Evolutionary conservation across 2,797 vertebrate genomes (phyloP).

Genomic region (Taeniopygia guttata): DNA sequence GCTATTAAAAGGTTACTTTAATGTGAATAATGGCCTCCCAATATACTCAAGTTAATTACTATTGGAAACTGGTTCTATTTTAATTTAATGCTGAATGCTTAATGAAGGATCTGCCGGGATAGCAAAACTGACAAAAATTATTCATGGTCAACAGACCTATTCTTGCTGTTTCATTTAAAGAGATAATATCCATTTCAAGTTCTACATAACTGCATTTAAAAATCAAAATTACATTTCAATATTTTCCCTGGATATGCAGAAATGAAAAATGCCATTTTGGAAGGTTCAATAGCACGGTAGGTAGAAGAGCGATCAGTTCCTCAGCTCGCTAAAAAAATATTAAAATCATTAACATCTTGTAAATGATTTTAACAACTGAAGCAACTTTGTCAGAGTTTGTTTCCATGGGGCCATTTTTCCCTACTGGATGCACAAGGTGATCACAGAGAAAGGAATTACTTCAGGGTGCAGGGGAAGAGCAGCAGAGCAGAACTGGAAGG

Average conservation of each 20-base stretch:
- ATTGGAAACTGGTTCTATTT: slow-evolving; percentile 99
- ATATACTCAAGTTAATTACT: slow-evolving; percentile 99
- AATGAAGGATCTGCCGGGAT: slow-evolving; percentile 94
- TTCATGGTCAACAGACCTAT: slow-evolving; percentile 91
- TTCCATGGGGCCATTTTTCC: neutral
- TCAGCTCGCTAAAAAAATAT: slow-evolving; percentile 45
- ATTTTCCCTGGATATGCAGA: slow-evolving; percentile 74
- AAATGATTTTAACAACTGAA: neutral
- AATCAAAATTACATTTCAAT: slow-evolving; percentile 80
- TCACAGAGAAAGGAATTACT: neutral
- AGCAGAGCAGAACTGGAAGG: neutral
- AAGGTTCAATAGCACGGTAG: slow-evolving; percentile 64
- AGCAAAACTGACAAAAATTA: slow-evolving; percentile 94
- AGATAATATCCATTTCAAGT: slow-evolving; percentile 81
- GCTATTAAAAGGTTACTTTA: slow-evolving; percentile 99
- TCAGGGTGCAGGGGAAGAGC: neutral
- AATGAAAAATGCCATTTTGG: slow-evolving; percentile 72
- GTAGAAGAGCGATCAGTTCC: slow-evolving; percentile 57
- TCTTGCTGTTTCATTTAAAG: slow-evolving; percentile 87
- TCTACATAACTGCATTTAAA: slow-evolving; percentile 81
- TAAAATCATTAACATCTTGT: neutral
- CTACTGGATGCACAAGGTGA: neutral
- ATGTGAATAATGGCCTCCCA: slow-evolving; percentile 99
- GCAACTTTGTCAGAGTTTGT: neutral
- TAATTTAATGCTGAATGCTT: slow-evolving; percentile 98